Base-by-base conservation (phyloP, 2,888 invertebrate species). In the Aplocera efformata region DNA sequence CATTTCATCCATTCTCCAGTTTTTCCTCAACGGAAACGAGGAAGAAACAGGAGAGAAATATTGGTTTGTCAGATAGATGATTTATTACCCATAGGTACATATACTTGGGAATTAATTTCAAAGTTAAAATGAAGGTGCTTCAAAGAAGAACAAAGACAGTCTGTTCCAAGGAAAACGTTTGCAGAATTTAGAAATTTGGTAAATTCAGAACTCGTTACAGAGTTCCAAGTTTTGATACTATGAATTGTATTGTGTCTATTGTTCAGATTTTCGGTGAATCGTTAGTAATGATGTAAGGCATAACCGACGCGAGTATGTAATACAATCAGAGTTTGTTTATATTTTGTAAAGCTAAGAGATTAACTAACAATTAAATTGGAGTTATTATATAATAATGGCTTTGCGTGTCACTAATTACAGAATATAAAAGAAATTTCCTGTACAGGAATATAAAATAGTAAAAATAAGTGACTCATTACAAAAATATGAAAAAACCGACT, bases 141-240 rank as follows among this genome's bases (percentile, higher is more conserved):
- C 20, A 5, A 6, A 5, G 6, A 22, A 22, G 22, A 22, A 22
- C 6, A 22, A 6, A 22, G n/a, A 6, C 7, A 2, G 11, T 28
- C n/a, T 28, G 10, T 28, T 17, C 13, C n/a, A n/a, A n/a, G n/a
- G 13, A 17, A 17, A 17, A 17, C 13, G 13, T 17, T 17, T 17
- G 5, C 13, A 5, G 13, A 17, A 17, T 5, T 17, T 5, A 3
- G 13, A 17, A 17, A 17, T 3, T 17, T 17, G 13, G 13, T 2
- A 17, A 17, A 17, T 17, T 3, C 13, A 17, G 13, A 17, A 17
- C 13, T 17, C 38, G 27, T 47, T 22, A 25, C 26, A n/a, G 10
- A 8, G 21, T 23, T 23, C 3, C 2, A 2, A 25, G 8, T 5
- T 25, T 25, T 25, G 5, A 5, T 8, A 25, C 7, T 5, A 23